A percentile compares a stretch with the other conserved stretches of the same genome.
phyloP scores from a whole-genome alignment of 2,888 invertebrate species.

The Melanostoma mellinum region DNA sequence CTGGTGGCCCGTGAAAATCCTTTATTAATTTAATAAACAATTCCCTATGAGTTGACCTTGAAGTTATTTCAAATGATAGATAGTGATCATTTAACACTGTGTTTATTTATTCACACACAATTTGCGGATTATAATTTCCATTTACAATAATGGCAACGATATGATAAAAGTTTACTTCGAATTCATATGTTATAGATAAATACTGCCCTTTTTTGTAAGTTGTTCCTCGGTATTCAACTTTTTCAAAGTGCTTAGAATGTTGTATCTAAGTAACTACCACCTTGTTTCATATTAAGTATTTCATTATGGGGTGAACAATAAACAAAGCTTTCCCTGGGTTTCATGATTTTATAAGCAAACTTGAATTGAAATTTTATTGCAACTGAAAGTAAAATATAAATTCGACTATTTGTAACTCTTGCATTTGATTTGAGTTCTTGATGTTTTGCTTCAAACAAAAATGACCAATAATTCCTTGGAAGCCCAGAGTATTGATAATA shows the following conservation, averaged over 20 bases:
- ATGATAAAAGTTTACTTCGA: neutral
- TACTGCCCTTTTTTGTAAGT: constrained; percentile 4
- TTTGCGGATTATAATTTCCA: neutral
- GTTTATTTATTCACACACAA: neutral
- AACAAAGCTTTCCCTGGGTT: too few species aligned
- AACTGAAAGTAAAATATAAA: too few species aligned
- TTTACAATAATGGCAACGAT: constrained; percentile 1
- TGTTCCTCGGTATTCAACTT: neutral
- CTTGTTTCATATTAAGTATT: constrained; percentile 4
- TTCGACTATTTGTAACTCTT: too few species aligned
- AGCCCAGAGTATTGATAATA: constrained; percentile 11
- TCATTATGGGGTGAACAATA: constrained; percentile 11
- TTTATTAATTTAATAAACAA: neutral
- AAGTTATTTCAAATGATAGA: neutral
- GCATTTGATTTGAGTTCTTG: too few species aligned
- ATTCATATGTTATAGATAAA: neutral
- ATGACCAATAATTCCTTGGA: too few species aligned
- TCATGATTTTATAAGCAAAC: constrained; percentile 3
- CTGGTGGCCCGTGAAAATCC: constrained; percentile 4
- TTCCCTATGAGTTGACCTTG: neutral
- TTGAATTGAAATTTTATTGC: constrained; percentile 25
- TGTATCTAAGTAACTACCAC: neutral
- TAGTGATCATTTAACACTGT: neutral
- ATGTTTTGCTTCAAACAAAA: too few species aligned
- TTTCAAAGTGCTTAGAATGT: neutral